These are phyloP conservation scores for Thysanoteuthis rhombus DNA, from an alignment of 2,888 invertebrate species.

Conservation along the genomic window DNA sequence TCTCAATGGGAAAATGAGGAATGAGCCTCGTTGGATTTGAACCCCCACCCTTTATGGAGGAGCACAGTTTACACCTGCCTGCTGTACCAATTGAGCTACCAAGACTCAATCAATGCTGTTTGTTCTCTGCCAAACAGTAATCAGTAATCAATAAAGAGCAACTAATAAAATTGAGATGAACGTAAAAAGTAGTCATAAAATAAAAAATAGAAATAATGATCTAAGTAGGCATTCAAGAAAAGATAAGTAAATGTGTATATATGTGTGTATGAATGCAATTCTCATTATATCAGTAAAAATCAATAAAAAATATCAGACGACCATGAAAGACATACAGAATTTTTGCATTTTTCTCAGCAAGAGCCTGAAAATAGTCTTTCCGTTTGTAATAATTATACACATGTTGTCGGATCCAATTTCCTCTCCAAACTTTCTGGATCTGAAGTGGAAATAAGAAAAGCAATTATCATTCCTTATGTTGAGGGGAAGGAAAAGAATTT, in stretches of 20 bases:
- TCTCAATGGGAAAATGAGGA: too few relatives aligned
- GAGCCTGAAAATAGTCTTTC: conserved; percentile 63
- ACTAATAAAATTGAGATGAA: too few relatives aligned
- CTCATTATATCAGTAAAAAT: background rate
- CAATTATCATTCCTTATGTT: background rate
- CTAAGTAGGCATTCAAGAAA: background rate
- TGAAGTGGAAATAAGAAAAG: conserved; percentile 39
- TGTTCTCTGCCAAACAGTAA: too few relatives aligned
- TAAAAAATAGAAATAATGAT: background rate
- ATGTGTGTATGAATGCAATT: background rate
- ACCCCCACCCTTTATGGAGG: too few relatives aligned
- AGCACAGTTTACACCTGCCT: too few relatives aligned
- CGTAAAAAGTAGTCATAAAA: too few relatives aligned
- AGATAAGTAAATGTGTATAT: background rate
- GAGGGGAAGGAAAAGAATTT: background rate
- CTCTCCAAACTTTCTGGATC: conserved; percentile 68
- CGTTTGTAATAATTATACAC: conserved; percentile 65
- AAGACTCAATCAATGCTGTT: too few relatives aligned
- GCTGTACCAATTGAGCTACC: too few relatives aligned
- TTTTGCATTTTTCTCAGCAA: conserved; percentile 63
- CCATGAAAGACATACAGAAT: conserved; percentile 54
- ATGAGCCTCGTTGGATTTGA: too few relatives aligned
- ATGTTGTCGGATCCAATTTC: conserved; percentile 66
- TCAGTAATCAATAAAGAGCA: too few relatives aligned
- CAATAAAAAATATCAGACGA: background rate